Conservation (phyloP, 2,113 vertebrate species). For the Meleagris gallopavo region DNA sequence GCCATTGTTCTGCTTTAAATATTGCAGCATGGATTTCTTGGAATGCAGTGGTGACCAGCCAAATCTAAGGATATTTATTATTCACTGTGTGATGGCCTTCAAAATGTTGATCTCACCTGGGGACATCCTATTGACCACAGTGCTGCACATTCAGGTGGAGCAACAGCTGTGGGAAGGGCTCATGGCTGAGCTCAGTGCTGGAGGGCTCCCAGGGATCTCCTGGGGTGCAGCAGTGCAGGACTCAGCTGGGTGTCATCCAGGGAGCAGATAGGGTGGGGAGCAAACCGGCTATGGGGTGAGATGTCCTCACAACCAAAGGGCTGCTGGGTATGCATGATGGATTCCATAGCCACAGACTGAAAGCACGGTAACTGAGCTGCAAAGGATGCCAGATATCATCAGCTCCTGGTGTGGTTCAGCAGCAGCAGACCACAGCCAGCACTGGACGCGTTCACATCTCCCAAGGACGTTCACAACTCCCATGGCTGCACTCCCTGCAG, state of each 20-base stretch:
- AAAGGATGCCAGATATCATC: fast-evolving
- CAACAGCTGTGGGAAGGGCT: background rate
- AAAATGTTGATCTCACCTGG: background rate
- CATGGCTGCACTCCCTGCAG: background rate
- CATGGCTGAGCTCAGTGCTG: background rate
- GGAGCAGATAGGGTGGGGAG: background rate
- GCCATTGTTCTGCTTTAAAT: fast-evolving
- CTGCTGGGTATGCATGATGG: background rate
- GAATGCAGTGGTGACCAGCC: too few relatives aligned
- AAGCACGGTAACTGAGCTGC: fast-evolving
- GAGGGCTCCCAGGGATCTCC: background rate
- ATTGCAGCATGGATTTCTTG: background rate
- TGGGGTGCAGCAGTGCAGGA: background rate
- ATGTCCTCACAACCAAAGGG: background rate
- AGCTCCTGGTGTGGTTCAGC: fast-evolving
- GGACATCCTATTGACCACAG: background rate
- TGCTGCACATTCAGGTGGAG: background rate
- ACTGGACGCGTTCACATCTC: background rate
- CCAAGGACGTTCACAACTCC: background rate
- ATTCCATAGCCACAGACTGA: background rate
- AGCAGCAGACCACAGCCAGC: fast-evolving
- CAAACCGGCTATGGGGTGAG: fast-evolving
- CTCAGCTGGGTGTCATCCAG: background rate
- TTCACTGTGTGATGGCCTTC: background rate
- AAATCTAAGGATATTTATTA: background rate